Conservation (phyloP, 2,113 vertebrate species). For the Macquaria ambigua region DNA sequence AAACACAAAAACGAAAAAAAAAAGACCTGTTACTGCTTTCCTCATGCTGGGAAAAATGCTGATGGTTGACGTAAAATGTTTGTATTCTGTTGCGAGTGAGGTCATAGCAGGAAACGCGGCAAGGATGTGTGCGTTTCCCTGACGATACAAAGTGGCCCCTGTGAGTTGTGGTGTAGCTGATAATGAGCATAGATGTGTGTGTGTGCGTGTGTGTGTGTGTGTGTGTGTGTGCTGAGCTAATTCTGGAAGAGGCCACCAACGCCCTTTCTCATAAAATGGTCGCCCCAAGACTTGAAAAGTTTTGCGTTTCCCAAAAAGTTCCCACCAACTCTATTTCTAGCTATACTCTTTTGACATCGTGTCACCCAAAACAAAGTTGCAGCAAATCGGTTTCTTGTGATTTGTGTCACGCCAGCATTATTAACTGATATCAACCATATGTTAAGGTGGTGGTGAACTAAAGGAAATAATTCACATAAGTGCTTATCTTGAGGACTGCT, state of each 20-base stretch:
- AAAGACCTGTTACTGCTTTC: slow-evolving; percentile 10
- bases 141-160: slow-evolving; percentile 53
- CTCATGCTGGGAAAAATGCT: slow-evolving; percentile 50
- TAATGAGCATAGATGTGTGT: slow-evolving; percentile 43
- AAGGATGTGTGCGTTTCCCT: slow-evolving; percentile 62
- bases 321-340: background rate
- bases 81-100: slow-evolving; percentile 64
- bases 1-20: background rate
- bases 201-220: background rate
- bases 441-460: background rate
- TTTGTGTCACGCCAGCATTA: background rate
- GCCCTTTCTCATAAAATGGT: slow-evolving; percentile 51
- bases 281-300: slow-evolving; percentile 13
- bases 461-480: slow-evolving; percentile 11
- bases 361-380: background rate
- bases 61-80: slow-evolving; percentile 39
- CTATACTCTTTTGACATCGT: background rate
- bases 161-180: slow-evolving; percentile 58
- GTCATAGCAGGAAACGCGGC: slow-evolving; percentile 64
- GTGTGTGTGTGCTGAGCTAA: slow-evolving; percentile 37
- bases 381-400: background rate
- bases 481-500: slow-evolving; percentile 55
- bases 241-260: slow-evolving; percentile 54
- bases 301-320: slow-evolving; percentile 18
- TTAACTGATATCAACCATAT: background rate